phyloP scores from a whole-genome alignment of 2,113 vertebrate genomes.

The Osmerus eperlanus region DNA sequence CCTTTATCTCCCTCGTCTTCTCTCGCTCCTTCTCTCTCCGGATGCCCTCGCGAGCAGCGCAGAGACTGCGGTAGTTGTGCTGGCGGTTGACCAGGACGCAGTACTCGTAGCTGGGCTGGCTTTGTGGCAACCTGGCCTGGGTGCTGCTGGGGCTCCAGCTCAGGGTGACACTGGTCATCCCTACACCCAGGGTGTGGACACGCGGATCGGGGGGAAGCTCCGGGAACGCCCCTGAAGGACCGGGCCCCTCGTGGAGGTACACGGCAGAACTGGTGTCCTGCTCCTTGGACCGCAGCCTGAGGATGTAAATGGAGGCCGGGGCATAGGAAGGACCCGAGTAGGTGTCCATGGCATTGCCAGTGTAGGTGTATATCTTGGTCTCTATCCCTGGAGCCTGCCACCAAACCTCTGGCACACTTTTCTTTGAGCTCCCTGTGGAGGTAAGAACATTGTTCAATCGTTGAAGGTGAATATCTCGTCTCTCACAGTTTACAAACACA shows the following conservation, averaged over 20 bases:
- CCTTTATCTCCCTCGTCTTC: constrained; percentile 47
- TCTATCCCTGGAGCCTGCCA: constrained; percentile 67
- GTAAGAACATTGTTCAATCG: constrained; percentile 5
- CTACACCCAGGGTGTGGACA: constrained; percentile 74
- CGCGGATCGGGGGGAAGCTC: constrained; percentile 76
- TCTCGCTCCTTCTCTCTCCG: constrained; percentile 40
- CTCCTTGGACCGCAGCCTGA: constrained; percentile 76
- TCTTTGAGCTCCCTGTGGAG: constrained; percentile 68
- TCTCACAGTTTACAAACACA: not conserved
- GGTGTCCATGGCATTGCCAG: constrained; percentile 75
- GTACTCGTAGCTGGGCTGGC: constrained; percentile 73
- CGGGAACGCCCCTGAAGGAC: constrained; percentile 73
- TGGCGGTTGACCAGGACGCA: constrained; percentile 81
- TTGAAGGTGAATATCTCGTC: not conserved
- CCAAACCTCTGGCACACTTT: constrained; percentile 73
- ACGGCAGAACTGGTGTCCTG: constrained; percentile 73
- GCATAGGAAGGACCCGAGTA: constrained; percentile 71
- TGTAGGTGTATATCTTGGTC: constrained; percentile 76
- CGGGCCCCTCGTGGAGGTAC: constrained; percentile 72
- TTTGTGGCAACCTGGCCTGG: constrained; percentile 43
- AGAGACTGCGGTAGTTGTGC: constrained; percentile 82
- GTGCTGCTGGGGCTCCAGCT: constrained; percentile 82
- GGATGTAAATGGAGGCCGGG: constrained; percentile 74
- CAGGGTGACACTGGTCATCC: constrained; percentile 82
- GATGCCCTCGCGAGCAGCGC: constrained; percentile 68